Conservation (phyloP, 2,113 vertebrate genomes). For the Zosterops borbonicus region DNA sequence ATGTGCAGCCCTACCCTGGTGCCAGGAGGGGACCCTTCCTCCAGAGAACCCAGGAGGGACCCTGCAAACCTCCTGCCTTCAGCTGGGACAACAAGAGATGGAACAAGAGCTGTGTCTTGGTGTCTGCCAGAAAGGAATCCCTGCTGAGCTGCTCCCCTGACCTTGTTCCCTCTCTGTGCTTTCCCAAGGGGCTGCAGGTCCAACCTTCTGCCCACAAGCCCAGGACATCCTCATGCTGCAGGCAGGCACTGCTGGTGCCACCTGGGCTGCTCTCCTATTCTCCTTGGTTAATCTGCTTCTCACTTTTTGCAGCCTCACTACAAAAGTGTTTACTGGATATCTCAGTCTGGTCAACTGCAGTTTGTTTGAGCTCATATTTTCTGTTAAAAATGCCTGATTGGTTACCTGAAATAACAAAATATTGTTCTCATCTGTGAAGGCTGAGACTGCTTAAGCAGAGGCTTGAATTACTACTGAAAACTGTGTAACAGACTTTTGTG, state of each 20-base stretch:
- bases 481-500: neutral
- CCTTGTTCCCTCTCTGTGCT: neutral
- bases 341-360: neutral
- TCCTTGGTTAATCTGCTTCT: neutral
- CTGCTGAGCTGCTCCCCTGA: neutral
- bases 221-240: neutral
- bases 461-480: neutral
- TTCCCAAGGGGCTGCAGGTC: neutral
- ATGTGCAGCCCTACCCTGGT: neutral
- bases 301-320: neutral
- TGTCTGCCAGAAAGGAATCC: neutral
- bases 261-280: accelerated
- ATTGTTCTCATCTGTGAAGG: neutral
- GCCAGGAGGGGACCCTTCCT: neutral
- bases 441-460: neutral
- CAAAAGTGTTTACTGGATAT: neutral
- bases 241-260: neutral
- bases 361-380: neutral
- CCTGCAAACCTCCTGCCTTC: neutral
- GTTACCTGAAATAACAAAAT: neutral
- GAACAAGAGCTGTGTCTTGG: neutral
- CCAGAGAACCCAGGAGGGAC: neutral
- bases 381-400: neutral
- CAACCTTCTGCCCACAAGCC: neutral
- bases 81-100: neutral